Percentiles rank a stretch among this genome's conserved stretches.
phyloP scores from a whole-genome alignment of 2,113 vertebrate species.

The Cathartes aura region DNA sequence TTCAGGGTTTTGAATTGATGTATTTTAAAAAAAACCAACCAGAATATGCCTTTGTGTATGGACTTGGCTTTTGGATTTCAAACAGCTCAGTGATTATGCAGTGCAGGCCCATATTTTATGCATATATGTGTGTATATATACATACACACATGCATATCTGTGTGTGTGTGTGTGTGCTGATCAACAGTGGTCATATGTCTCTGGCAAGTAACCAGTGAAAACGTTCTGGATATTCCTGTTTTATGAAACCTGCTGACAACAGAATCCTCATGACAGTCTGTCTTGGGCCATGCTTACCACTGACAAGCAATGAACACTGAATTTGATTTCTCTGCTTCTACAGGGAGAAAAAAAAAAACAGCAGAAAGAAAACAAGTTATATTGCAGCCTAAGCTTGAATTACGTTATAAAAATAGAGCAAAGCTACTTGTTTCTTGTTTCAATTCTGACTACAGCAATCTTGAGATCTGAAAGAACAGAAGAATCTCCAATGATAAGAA shows the following conservation, averaged over 20 bases:
- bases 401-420: not conserved
- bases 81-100: not conserved
- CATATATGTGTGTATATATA: not conserved
- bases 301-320: not conserved
- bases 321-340: slow-evolving; percentile 1
- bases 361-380: not conserved
- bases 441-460: not conserved
- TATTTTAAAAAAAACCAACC: not conserved
- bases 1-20: not conserved
- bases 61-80: not conserved
- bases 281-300: not conserved
- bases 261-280: not conserved
- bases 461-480: not conserved
- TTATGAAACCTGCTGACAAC: not conserved
- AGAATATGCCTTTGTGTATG: not conserved
- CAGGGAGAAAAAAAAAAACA: not conserved
- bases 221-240: not conserved
- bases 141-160: not conserved
- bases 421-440: not conserved
- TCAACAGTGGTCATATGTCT: not conserved
- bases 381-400: not conserved
- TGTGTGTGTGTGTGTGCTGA: not conserved
- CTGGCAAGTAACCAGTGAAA: not conserved
- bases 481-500: not conserved
- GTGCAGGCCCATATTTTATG: not conserved